These are phyloP conservation scores for Glareola pratincola DNA, from an alignment of 2,113 vertebrate genomes.

Conservation along the genomic window DNA sequence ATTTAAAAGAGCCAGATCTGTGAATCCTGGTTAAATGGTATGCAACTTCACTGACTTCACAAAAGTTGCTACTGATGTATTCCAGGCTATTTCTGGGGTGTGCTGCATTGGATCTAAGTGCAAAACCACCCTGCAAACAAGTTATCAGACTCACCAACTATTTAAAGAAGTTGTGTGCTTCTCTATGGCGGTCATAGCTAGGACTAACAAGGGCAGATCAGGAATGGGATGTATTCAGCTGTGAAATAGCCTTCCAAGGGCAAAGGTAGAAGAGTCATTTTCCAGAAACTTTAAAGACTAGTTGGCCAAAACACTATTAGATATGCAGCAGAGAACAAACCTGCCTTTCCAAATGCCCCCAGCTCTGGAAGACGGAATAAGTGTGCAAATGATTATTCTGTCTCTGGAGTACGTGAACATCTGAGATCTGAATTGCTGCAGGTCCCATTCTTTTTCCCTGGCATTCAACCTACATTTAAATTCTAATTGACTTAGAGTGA, in stretches of 20 bases:
- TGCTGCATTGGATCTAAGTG: neutral
- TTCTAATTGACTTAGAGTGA: constrained; percentile 52
- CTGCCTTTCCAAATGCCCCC: constrained; percentile 19
- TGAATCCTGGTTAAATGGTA: neutral
- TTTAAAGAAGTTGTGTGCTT: neutral
- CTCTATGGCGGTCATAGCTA: neutral
- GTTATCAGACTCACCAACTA: neutral
- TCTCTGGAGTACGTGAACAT: constrained; percentile 34
- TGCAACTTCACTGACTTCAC: neutral
- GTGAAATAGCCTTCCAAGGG: constrained; percentile 57
- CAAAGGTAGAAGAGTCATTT: constrained; percentile 49
- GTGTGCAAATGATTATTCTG: constrained; percentile 46
- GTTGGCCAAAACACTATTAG: constrained; percentile 44
- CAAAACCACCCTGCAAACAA: neutral
- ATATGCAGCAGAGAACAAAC: constrained; percentile 45
- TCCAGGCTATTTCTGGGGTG: neutral
- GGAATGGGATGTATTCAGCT: constrained; percentile 39
- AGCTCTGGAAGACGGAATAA: constrained; percentile 31
- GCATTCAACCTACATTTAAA: constrained; percentile 52
- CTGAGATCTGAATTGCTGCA: constrained; percentile 59
- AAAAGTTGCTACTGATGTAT: neutral
- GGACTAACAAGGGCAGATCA: constrained; percentile 10
- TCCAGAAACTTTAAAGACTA: constrained; percentile 32
- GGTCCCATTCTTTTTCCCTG: constrained; percentile 50
- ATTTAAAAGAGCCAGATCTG: neutral